These are phyloP conservation scores for Asteroscopus sphinx DNA, from an alignment of 2,888 invertebrate species.

Conservation along the genomic window DNA sequence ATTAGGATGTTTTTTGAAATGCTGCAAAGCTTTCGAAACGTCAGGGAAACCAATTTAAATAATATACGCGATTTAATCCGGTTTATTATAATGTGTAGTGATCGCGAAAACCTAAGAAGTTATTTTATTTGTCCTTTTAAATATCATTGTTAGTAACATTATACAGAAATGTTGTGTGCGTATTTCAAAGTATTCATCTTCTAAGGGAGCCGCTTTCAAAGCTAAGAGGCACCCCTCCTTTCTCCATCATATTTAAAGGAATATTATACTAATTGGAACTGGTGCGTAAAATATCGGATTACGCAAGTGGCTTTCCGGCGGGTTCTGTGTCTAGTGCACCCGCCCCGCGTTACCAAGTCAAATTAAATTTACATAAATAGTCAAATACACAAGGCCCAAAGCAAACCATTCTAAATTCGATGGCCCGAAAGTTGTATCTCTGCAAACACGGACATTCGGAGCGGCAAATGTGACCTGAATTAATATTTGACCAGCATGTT, in stretches of 20 bases:
- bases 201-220: slow-evolving; percentile 8
- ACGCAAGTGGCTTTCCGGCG: slow-evolving; percentile 51
- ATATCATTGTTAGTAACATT: slow-evolving; percentile 22
- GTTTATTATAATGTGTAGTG: too few species aligned
- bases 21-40: too few species aligned
- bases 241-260: slow-evolving; percentile 56
- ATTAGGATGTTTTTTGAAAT: too few species aligned
- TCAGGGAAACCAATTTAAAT: too few species aligned
- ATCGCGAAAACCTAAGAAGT: too few species aligned
- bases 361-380: slow-evolving; percentile 86
- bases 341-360: slow-evolving; percentile 66
- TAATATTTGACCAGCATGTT: slow-evolving; percentile 84
- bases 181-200: slow-evolving; percentile 1
- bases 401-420: slow-evolving; percentile 84
- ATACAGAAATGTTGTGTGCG: background rate
- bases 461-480: slow-evolving; percentile 86
- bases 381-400: slow-evolving; percentile 80
- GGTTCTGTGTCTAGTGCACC: slow-evolving; percentile 61
- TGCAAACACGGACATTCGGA: slow-evolving; percentile 82
- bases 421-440: slow-evolving; percentile 85
- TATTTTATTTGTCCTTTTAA: too few species aligned
- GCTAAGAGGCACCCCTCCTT: slow-evolving; percentile 27
- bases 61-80: too few species aligned
- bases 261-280: slow-evolving; percentile 59
- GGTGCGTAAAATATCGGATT: slow-evolving; percentile 71